phyloP scores from a whole-genome alignment of 2,797 vertebrate genomes.

The Ctenochaetus hawaiiensis region DNA sequence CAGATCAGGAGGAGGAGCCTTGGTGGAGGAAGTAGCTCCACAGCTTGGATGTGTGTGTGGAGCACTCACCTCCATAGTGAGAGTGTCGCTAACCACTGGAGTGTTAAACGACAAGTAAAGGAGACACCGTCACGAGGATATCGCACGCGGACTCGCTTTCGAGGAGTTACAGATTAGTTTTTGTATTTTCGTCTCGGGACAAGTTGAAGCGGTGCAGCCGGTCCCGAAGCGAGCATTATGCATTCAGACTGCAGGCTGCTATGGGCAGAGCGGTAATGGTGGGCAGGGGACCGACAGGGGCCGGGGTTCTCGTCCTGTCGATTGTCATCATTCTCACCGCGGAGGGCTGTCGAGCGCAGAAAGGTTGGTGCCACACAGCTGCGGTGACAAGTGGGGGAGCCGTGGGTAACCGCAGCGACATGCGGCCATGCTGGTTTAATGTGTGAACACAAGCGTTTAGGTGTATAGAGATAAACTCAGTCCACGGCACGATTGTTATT shows the following conservation, averaged over 20 bases:
- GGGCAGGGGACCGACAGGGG: conserved; percentile 85
- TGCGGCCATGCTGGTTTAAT: conserved; percentile 37
- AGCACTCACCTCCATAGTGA: conserved; percentile 68
- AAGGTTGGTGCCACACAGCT: conserved; percentile 80
- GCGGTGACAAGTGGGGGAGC: conserved; percentile 47
- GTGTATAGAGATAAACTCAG: neutral
- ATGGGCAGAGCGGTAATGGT: conserved; percentile 89
- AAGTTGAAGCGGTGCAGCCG: conserved; percentile 70
- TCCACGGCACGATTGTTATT: conserved; percentile 24
- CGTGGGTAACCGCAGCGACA: conserved; percentile 11
- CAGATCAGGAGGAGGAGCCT: conserved; percentile 81
- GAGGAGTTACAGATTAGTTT: conserved; percentile 1
- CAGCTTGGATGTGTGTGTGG: conserved; percentile 69
- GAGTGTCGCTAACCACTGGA: conserved; percentile 72
- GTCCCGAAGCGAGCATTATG: conserved; percentile 83
- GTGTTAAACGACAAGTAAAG: conserved; percentile 11
- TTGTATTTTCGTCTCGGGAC: conserved; percentile 8
- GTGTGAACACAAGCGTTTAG: conserved; percentile 17
- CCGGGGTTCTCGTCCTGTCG: conserved; percentile 83
- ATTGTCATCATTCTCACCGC: conserved; percentile 81
- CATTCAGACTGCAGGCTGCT: conserved; percentile 88
- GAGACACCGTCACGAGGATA: conserved; percentile 20
- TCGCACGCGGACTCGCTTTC: conserved; percentile 5
- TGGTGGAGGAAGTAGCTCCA: conserved; percentile 84
- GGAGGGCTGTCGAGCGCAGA: conserved; percentile 82